Evolutionary conservation across 1,140 invertebrate genomes (phyloP).

Genomic region (Bombus balteatus): DNA sequence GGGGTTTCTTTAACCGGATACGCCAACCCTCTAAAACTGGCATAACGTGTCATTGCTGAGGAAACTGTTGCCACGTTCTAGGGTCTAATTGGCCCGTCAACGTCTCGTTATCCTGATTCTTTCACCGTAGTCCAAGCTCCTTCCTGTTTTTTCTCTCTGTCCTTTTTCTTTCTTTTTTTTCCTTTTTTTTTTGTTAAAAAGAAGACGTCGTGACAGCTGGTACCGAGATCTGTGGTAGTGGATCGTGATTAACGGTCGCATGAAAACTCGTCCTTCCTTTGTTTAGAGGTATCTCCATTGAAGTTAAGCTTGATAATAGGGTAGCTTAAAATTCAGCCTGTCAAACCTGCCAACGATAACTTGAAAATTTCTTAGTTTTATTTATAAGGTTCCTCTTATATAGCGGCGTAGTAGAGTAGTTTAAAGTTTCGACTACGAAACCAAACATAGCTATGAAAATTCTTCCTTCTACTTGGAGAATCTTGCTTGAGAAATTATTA

Average conservation of each 20-base stretch:
- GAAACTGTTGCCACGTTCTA: conserved; percentile 60
- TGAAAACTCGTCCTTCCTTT: conserved; percentile 11
- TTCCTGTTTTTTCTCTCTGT: not conserved
- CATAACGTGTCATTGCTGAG: conserved; percentile 51
- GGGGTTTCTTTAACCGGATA: conserved; percentile 53
- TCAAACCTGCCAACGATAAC: not conserved
- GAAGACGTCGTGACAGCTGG: conserved; percentile 40
- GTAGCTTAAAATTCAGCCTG: not conserved
- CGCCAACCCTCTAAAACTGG: conserved; percentile 24
- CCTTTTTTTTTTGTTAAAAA: not conserved
- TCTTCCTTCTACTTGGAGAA: too few relatives aligned
- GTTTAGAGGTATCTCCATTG: not conserved
- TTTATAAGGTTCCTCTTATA: not conserved
- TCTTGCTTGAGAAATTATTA: too few relatives aligned
- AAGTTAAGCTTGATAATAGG: not conserved
- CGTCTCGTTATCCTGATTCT: conserved; percentile 67
- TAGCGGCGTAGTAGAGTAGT: not conserved
- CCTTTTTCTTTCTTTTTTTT: too few relatives aligned
- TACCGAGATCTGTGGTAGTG: conserved; percentile 32
- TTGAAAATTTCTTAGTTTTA: not conserved
- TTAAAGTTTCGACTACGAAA: not conserved
- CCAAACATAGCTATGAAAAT: not conserved
- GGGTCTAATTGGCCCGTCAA: conserved; percentile 73
- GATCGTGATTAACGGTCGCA: conserved; percentile 50
- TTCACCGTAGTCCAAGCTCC: not conserved